Conservation (phyloP, 1,140 invertebrate species). For the Glomeris maerens region DNA sequence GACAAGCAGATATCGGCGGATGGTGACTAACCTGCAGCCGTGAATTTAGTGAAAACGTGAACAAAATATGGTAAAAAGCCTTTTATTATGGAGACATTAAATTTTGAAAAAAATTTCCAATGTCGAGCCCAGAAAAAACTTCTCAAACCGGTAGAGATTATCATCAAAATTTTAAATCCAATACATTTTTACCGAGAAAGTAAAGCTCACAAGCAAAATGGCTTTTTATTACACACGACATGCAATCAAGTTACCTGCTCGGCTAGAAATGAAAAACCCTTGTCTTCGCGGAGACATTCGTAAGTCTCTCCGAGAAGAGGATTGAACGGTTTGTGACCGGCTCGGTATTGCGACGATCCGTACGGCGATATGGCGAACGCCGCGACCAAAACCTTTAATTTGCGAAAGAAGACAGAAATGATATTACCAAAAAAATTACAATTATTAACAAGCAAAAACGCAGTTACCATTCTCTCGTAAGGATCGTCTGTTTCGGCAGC, state of each 20-base stretch:
- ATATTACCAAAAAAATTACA: constrained; percentile 3
- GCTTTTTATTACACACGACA: neutral
- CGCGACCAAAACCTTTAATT: constrained; percentile 44
- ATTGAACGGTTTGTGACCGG: constrained; percentile 78
- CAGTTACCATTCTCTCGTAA: constrained; percentile 48
- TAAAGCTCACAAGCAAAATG: neutral
- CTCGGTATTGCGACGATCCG: constrained; percentile 56
- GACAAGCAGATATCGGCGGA: constrained; percentile 67
- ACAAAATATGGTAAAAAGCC: no score
- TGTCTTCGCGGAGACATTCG: constrained; percentile 60
- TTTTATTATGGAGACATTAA: no score
- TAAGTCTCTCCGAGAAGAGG: constrained; percentile 72
- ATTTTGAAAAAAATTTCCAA: neutral
- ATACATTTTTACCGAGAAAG: neutral
- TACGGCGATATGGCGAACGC: constrained; percentile 75
- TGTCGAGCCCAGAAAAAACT: no score
- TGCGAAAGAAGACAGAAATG: no score
- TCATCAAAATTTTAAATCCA: neutral
- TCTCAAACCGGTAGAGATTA: neutral
- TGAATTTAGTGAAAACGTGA: no score
- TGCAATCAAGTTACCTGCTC: constrained; percentile 39
- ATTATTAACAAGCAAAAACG: neutral
- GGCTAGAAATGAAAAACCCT: constrained; percentile 56
- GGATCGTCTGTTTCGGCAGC: constrained; percentile 46
- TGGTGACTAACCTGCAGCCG: constrained; percentile 72